Evolutionary conservation across 2,797 vertebrate genomes (phyloP), one percentile per base, ranked within the genome.

Genomic region (Pristis pectinata): DNA sequence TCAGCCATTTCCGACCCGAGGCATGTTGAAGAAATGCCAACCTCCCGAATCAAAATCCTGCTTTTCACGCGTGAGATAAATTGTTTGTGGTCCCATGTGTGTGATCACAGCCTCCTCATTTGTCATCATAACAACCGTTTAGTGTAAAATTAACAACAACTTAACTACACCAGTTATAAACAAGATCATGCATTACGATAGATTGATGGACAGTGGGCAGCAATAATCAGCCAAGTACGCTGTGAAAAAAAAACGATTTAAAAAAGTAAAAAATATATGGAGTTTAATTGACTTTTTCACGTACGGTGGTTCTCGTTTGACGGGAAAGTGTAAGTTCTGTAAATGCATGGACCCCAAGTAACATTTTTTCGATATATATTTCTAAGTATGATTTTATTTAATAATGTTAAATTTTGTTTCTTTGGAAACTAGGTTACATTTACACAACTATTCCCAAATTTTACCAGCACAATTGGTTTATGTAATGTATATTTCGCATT

Each of bases 61-160:
- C 95, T 95, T 95, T 94, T 95, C 95, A 95, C 93, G 95, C 95
- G 95, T 95, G 94, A 95, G 94, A 95, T 96, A 96, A 96, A 95
- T 89, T 95, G 95, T 93, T 95, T 95, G 24, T 93, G 95, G 95
- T 97, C 97, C 97, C 96, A 85, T 95, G 97, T 96, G 96, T 95
- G 95, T 96, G 95, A 96, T 97, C 96, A 93, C 93, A 61, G 93
- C 95, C 95, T 96, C 95, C 96, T 95, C 96, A 97, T 97, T 97
- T 96, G 97, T 97, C 97, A 96, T 97, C 96, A 96, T 97, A 97
- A 97, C 97, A 97, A 96, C 96, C 95, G 95, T 97, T 97, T 97
- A 97, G 96, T 97, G 96, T 97, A 97, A 97, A 97, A 98, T 97
- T 97, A 97, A 97, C 96, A 97, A 96, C 97, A 97, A 97, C 95